These are phyloP conservation scores for Drosophila repleta DNA, from an alignment of 1,140 invertebrate genomes.

Conservation along the genomic window DNA sequence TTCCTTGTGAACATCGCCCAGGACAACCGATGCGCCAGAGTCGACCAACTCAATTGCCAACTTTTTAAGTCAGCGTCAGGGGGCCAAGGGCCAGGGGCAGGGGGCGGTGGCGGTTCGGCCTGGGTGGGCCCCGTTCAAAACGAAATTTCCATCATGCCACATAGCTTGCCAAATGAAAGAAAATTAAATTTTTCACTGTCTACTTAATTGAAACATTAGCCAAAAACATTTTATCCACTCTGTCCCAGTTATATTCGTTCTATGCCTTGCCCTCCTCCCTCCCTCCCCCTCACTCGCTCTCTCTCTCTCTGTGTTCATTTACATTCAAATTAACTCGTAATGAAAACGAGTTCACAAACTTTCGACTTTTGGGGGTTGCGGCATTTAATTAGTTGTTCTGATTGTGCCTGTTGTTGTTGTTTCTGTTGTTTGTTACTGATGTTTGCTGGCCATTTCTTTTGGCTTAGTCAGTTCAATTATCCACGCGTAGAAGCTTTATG, in stretches of 20 bases:
- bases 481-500: conserved; percentile 42
- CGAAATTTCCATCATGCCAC: conserved; percentile 51
- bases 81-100: not conserved
- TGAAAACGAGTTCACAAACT: conserved; percentile 77
- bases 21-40: conserved; percentile 60
- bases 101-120: conserved; percentile 17
- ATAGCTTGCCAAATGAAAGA: conserved; percentile 70
- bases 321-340: conserved; percentile 84
- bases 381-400: conserved; percentile 80
- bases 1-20: conserved; percentile 78
- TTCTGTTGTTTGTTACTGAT: conserved; percentile 28
- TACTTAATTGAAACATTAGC: conserved; percentile 83
- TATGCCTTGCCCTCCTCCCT: not conserved
- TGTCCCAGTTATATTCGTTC: conserved; percentile 8
- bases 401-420: conserved; percentile 51
- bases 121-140: conserved; percentile 55
- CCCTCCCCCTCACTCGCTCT: too few relatives aligned
- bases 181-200: conserved; percentile 83
- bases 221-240: conserved; percentile 70
- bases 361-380: conserved; percentile 68
- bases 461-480: conserved; percentile 58
- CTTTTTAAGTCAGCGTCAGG: not conserved
- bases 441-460: conserved; percentile 67
- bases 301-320: conserved; percentile 76
- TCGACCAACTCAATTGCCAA: conserved; percentile 46